These are phyloP conservation scores for Aromia moschata DNA, from an alignment of 2,888 invertebrate species.

Conservation along the genomic window DNA sequence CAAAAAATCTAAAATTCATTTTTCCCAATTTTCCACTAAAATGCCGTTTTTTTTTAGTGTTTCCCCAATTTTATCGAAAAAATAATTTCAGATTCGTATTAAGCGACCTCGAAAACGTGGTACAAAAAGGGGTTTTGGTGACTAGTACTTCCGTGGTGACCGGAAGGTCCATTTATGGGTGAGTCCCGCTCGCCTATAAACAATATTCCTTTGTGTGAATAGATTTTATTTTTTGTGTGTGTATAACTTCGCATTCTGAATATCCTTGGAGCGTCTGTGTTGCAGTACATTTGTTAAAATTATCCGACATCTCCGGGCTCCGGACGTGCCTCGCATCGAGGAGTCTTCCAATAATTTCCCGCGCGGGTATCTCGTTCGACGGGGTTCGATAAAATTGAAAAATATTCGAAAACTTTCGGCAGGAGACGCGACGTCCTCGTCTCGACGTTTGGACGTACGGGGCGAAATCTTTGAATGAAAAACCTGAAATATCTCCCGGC, in stretches of 20 bases:
- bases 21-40: too few relatives aligned
- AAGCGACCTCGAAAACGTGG: too few relatives aligned
- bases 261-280: constrained; percentile 29
- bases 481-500: constrained; percentile 49
- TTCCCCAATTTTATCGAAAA: too few relatives aligned
- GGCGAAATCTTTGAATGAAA: constrained; percentile 43
- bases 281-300: constrained; percentile 46
- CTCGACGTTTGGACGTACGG: constrained; percentile 39
- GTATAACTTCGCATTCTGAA: constrained; percentile 1
- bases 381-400: constrained; percentile 48
- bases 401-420: constrained; percentile 47
- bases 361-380: constrained; percentile 48
- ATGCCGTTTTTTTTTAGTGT: too few relatives aligned
- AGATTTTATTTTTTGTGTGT: too few relatives aligned
- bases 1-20: too few relatives aligned
- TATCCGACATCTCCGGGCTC: constrained; percentile 35
- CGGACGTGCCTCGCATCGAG: constrained; percentile 45
- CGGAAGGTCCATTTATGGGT: too few relatives aligned
- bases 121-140: too few relatives aligned
- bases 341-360: constrained; percentile 42
- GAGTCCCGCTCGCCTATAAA: too few relatives aligned
- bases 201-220: too few relatives aligned
- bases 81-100: too few relatives aligned
- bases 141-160: too few relatives aligned
- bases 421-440: constrained; percentile 44